phyloP scores from a whole-genome alignment of 2,113 vertebrate species.

The Egretta garzetta region DNA sequence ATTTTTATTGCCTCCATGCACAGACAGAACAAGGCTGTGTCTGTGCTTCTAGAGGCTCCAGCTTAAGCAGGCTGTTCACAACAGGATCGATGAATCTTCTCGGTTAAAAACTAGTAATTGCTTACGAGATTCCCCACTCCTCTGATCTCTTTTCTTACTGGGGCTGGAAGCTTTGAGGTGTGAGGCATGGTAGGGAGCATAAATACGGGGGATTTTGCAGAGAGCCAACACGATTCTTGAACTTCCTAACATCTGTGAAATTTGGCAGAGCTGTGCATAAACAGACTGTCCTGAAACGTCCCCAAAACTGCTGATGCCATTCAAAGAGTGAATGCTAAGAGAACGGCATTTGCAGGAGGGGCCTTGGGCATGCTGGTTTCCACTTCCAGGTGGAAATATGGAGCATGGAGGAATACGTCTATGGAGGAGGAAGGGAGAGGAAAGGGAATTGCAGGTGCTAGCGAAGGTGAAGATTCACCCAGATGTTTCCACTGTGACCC shows the following conservation, averaged over 20 bases:
- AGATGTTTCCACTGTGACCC: neutral
- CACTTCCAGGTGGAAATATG: neutral
- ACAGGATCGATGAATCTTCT: constrained; percentile 17
- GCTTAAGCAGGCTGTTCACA: constrained; percentile 12
- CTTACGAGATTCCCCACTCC: neutral
- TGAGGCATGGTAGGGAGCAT: neutral
- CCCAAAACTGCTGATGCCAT: neutral
- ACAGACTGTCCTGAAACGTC: constrained; percentile 14
- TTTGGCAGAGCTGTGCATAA: neutral
- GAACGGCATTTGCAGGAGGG: neutral
- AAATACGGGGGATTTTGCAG: neutral
- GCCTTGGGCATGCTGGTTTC: neutral
- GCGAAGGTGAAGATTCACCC: neutral
- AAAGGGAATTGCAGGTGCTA: neutral
- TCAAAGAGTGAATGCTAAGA: neutral
- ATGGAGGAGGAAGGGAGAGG: neutral
- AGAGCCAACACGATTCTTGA: neutral
- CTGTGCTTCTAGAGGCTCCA: constrained; percentile 20
- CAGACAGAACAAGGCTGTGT: constrained; percentile 33
- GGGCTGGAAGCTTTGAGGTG: neutral
- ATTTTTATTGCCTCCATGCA: constrained; percentile 61
- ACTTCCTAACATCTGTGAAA: constrained; percentile 15
- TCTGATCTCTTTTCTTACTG: neutral
- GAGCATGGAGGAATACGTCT: neutral
- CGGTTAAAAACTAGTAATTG: constrained; percentile 1